Evolutionary conservation across 2,888 invertebrate species (phyloP), one percentile per base, ranked within the genome.

Genomic region (Eumacrocentrus americanus): DNA sequence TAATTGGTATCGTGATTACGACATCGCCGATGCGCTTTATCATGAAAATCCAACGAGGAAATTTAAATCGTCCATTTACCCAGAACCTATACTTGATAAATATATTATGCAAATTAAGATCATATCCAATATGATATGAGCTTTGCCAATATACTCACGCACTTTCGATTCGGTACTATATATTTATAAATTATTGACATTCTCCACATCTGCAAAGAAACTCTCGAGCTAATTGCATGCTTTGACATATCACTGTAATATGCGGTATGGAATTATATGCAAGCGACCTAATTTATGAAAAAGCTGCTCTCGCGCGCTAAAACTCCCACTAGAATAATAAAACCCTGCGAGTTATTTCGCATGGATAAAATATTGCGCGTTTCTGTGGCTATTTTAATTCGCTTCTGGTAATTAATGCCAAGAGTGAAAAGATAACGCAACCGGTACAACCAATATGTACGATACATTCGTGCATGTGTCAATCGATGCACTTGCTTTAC

Each of bases 281-380:
- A 50, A 58, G 50, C 22, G 59, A 59, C 53, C 54, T 55, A 60
- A 55, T 60, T 60, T 55, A 55, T 54, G 29, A 50, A 60, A 60
- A 55, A 48, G 54, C 38, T 23, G 29, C 14, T 29, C 14, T 60
- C 47, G 48, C 44, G 34, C 42, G 23, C 40, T 48, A 48, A 59
- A 60, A 60, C 35, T 60, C 60, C 60, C 60, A 55, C 60, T 55
- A 54, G 60, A 60, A 55, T 60, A 60, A 60, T 60, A 60, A 60
- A 50, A 54, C 42, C 51, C 16, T 18, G 23, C 46, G 40, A 59
- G 48, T 53, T 59, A 53, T 59, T 59, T 48, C 29, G 20, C 16
- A 22, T 12, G 54, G 42, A 60, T 60, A 50, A 60, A 60, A 54
- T 60, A 60, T 54, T 44, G 35, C 35, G 7, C 48, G 25, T 40